Evolutionary conservation across 2,888 invertebrate species (phyloP).

Genomic region (Physocephala rufipes): DNA sequence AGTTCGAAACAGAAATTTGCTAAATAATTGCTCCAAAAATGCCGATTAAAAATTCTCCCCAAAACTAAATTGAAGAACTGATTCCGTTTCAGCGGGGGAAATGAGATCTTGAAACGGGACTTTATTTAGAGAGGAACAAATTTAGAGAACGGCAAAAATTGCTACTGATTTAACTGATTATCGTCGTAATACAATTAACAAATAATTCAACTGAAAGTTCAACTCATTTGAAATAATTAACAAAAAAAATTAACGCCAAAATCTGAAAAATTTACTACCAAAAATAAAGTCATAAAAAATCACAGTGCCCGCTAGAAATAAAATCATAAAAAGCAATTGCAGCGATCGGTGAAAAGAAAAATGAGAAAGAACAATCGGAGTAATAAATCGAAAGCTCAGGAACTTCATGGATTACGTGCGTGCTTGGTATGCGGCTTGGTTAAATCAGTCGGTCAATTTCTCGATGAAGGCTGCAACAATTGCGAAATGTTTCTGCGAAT

Average conservation of each 20-base stretch:
- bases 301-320: neutral
- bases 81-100: too few relatives aligned
- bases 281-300: too few relatives aligned
- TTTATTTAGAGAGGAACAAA: too few relatives aligned
- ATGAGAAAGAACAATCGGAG: neutral
- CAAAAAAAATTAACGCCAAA: neutral
- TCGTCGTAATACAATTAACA: too few relatives aligned
- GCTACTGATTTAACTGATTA: too few relatives aligned
- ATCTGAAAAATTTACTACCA: too few relatives aligned
- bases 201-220: neutral
- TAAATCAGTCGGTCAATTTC: neutral
- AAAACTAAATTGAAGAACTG: too few relatives aligned
- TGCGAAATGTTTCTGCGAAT: neutral
- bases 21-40: too few relatives aligned
- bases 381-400: neutral
- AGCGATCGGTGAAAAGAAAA: neutral
- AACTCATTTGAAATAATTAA: neutral
- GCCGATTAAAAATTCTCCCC: too few relatives aligned
- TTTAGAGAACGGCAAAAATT: too few relatives aligned
- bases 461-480: slow-evolving; percentile 8
- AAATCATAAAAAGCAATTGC: neutral
- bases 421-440: slow-evolving; percentile 13
- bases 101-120: too few relatives aligned
- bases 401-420: neutral
- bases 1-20: too few relatives aligned